Evolutionary conservation across 2,113 vertebrate genomes (phyloP).

Genomic region (Tragulus kanchil): DNA sequence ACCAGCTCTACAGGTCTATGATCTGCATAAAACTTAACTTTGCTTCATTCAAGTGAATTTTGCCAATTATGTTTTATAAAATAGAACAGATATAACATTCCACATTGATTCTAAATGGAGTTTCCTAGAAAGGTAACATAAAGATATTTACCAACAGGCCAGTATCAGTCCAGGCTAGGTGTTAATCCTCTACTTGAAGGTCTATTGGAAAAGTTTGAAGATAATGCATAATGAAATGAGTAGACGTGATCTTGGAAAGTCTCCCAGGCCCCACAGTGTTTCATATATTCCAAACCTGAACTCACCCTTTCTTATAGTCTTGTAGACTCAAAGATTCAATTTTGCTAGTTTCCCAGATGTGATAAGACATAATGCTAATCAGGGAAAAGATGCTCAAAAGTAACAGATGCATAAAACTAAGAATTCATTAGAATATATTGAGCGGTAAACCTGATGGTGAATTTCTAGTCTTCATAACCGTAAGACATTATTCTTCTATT

Average conservation of each 20-base stretch:
- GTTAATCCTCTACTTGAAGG: neutral
- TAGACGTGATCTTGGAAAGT: neutral
- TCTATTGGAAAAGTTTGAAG: neutral
- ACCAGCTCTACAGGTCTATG: neutral
- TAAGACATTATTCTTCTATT: neutral
- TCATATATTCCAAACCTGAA: neutral
- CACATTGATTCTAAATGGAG: neutral
- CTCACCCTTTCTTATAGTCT: neutral
- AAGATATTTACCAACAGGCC: neutral
- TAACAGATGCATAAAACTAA: neutral
- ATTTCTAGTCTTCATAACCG: neutral
- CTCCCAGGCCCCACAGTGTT: neutral
- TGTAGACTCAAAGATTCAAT: neutral
- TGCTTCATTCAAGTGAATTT: neutral
- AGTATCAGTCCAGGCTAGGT: neutral
- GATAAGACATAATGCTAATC: neutral
- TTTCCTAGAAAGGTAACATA: neutral
- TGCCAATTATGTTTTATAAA: neutral
- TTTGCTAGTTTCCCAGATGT: neutral
- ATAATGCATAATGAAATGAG: neutral
- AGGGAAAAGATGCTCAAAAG: neutral
- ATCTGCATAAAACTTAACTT: neutral
- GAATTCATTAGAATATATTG: too few species aligned
- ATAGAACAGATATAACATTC: neutral
- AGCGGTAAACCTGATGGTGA: neutral